Base-by-base conservation (phyloP, 2,113 vertebrate genomes). In the Lepus americanus region DNA sequence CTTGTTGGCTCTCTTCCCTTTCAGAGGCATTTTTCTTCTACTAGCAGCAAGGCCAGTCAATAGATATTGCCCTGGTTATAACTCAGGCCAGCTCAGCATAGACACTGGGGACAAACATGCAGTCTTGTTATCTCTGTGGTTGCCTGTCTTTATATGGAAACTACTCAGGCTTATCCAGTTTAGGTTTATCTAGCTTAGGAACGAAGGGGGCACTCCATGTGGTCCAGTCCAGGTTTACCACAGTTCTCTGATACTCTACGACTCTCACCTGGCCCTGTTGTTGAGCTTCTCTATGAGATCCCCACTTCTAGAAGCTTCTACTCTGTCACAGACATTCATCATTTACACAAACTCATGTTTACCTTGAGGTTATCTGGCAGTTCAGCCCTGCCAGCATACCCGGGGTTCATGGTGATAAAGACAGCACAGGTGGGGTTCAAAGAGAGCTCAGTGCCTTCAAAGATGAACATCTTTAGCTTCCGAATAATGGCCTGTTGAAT, bases 361-460 rank as follows among this genome's bases (percentile, higher is more conserved):
- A 99, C 99, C 99, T 99, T 99, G 63, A 99, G 98, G 93, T 99
- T 99, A 98, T 99, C 99, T 3, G 99, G 99, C 29, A 99, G 98
- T 89, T 99, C 99, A 1, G 99, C 98, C 70, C 99, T 98, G 74
- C 99, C 99, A 33, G 99, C 99, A 44, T 99, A 99, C 9, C 99
- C 99, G 13, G 99, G 99, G 95, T 99, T 99, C 99, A 99, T 99
- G 0, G 99, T 99, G 98, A 99, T 99, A 88, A 99, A 99, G 73
- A 99, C 99, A 17, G 98, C 98, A 89, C 99, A 99, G 0, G 99
- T 98, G 76, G 99, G 99, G 96, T 99, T 99, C 25, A 99, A 99
- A 25, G 98, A 99, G 77, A 99, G 98, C 93, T 99, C 99, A 0
- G 99, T 99, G 55, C 99, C 99, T 97, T 99, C 99, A 96, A 99